Evolutionary conservation across 2,888 invertebrate species (phyloP).

Genomic region (Himalopsyche anomala): DNA sequence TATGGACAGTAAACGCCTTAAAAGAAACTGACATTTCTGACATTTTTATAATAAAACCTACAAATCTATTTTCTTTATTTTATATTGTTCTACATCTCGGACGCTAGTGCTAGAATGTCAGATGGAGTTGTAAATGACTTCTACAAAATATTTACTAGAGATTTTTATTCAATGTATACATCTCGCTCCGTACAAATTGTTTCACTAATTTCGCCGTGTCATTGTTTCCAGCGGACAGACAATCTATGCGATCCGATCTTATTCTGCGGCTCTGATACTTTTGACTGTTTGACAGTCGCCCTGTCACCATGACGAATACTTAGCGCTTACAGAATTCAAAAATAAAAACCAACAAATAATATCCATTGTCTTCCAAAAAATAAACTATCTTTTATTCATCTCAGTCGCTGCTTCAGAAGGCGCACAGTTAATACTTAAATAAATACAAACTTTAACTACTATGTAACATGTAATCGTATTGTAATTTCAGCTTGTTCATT

Average conservation of each 20-base stretch:
- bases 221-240: slow-evolving; percentile 55
- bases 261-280: neutral
- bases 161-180: neutral
- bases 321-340: slow-evolving; percentile 8
- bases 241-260: slow-evolving; percentile 37
- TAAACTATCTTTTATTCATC: neutral
- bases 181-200: slow-evolving; percentile 53
- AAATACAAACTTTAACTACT: neutral
- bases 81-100: too few relatives aligned
- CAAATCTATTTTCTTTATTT: too few relatives aligned
- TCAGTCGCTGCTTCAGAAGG: slow-evolving; percentile 12
- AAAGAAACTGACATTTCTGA: too few relatives aligned
- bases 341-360: neutral
- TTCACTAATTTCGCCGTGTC: slow-evolving; percentile 61
- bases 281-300: slow-evolving; percentile 9
- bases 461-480: slow-evolving; percentile 9
- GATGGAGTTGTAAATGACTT: too few relatives aligned
- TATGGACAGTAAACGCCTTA: too few relatives aligned
- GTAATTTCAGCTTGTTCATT: neutral
- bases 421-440: neutral
- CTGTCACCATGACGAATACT: slow-evolving; percentile 34
- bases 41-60: too few relatives aligned
- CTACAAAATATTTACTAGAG: neutral
- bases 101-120: too few relatives aligned
- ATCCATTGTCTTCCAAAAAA: neutral